Percentiles rank a stretch among this genome's conserved stretches.
Evolutionary conservation across 2,113 vertebrate species (phyloP).

Genomic region (Murina feae): DNA sequence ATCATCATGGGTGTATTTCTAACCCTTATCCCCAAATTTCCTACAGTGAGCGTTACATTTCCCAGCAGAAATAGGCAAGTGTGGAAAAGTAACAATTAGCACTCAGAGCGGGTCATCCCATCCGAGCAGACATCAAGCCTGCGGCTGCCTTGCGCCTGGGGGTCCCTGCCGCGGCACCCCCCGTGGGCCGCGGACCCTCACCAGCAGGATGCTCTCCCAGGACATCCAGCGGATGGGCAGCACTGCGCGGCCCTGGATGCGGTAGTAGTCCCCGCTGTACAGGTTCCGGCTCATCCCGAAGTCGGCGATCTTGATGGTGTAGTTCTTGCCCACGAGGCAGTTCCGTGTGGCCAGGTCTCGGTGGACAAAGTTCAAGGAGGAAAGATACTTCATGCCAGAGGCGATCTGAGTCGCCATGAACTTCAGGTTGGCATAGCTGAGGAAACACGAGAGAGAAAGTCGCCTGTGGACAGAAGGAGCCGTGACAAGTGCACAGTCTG

Average conservation of each 20-base stretch:
- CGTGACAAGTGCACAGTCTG: background rate
- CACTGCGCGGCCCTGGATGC: conserved; percentile 96
- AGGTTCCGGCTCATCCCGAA: conserved; percentile 99
- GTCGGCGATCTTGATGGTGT: conserved; percentile 97
- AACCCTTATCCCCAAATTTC: background rate
- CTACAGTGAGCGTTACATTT: background rate
- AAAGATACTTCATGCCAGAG: conserved; percentile 97
- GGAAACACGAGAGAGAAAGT: background rate
- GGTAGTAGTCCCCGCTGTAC: conserved; percentile 97
- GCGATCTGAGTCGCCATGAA: conserved; percentile 94
- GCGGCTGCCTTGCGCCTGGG: background rate
- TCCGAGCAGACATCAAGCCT: background rate
- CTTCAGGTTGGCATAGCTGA: conserved; percentile 86
- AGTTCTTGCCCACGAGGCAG: conserved; percentile 94
- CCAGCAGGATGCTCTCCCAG: conserved; percentile 98
- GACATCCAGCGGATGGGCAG: conserved; percentile 99
- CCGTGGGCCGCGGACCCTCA: conserved; percentile 55
- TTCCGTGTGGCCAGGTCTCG: conserved; percentile 97
- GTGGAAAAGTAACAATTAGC: background rate
- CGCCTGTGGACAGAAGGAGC: background rate
- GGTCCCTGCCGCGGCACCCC: too few relatives aligned
- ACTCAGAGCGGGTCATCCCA: background rate
- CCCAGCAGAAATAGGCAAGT: background rate
- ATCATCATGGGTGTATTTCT: background rate
- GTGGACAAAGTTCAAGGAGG: conserved; percentile 97